These are phyloP conservation scores for Aphelenchoides besseyi DNA, from an alignment of 1,140 invertebrate genomes.

Conservation along the genomic window DNA sequence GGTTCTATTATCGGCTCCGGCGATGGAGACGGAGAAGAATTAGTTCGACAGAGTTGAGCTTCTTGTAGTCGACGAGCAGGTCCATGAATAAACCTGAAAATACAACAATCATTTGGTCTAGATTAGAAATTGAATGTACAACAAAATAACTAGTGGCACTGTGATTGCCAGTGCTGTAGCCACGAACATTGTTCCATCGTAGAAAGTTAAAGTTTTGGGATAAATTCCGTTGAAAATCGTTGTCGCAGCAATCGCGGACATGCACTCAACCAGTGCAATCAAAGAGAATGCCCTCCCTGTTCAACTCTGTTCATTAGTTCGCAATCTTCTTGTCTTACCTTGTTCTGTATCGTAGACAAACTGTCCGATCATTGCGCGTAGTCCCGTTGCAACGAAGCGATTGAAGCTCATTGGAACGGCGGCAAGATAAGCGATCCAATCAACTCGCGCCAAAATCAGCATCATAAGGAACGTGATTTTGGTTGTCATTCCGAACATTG, in stretches of 20 bases:
- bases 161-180: conserved; percentile 24
- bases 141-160: conserved; percentile 27
- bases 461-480: conserved; percentile 49
- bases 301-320: conserved; percentile 4
- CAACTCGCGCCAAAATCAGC: conserved; percentile 38
- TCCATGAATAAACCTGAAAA: conserved; percentile 11
- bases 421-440: conserved; percentile 36
- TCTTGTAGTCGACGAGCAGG: neutral
- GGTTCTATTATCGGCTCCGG: neutral
- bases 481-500: conserved; percentile 39
- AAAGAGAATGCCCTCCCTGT: conserved; percentile 49
- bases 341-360: conserved; percentile 49
- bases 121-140: conserved; percentile 31
- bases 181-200: conserved; percentile 51
- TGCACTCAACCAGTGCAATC: conserved; percentile 48
- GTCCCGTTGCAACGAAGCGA: conserved; percentile 53
- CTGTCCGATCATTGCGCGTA: conserved; percentile 43
- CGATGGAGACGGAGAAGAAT: neutral
- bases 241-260: conserved; percentile 51
- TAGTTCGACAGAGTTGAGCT: neutral
- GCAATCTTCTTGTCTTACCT: conserved; percentile 30
- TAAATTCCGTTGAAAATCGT: conserved; percentile 57
- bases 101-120: neutral
- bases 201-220: conserved; percentile 50
- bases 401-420: conserved; percentile 38